Percentiles rank a stretch among this genome's conserved stretches.
Conservation (phyloP, 2,797 vertebrate genomes). For the Tarsius wallacei region DNA sequence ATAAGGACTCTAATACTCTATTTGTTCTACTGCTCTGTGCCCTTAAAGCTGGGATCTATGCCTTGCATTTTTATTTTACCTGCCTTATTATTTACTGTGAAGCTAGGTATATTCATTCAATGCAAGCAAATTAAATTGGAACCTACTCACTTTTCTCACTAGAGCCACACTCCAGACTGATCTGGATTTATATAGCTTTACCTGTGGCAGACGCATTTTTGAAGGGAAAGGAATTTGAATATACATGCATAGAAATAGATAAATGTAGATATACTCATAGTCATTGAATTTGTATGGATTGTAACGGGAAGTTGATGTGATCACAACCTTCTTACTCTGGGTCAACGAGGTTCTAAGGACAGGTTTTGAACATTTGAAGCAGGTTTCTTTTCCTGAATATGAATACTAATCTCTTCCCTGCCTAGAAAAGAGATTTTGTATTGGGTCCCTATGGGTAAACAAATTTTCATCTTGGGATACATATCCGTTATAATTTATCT, state of each 20-base stretch:
- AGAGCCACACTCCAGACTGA: background rate
- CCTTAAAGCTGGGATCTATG: background rate
- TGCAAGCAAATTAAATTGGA: background rate
- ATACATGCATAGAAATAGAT: background rate
- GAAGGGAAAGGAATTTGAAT: background rate
- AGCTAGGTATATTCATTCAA: background rate
- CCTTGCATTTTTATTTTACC: background rate
- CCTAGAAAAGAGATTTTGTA: conserved; percentile 77
- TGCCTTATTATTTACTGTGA: background rate
- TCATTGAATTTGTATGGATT: background rate
- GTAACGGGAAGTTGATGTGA: background rate
- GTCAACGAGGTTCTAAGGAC: conserved; percentile 45
- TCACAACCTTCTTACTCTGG: conserved; percentile 75
- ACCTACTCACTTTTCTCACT: background rate
- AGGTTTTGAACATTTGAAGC: conserved; percentile 70
- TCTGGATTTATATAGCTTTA: background rate
- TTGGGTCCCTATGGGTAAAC: conserved; percentile 78
- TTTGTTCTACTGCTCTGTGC: background rate
- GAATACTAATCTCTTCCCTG: conserved; percentile 73
- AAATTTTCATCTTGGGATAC: conserved; percentile 80
- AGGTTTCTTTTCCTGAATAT: conserved; percentile 66
- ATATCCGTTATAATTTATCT: conserved; percentile 82
- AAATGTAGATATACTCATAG: background rate
- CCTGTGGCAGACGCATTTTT: background rate
- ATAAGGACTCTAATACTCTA: no score